Evolutionary conservation across 2,797 vertebrate species (phyloP), one percentile per base, ranked within the genome.

Genomic region (Tolypeutes matacus): DNA sequence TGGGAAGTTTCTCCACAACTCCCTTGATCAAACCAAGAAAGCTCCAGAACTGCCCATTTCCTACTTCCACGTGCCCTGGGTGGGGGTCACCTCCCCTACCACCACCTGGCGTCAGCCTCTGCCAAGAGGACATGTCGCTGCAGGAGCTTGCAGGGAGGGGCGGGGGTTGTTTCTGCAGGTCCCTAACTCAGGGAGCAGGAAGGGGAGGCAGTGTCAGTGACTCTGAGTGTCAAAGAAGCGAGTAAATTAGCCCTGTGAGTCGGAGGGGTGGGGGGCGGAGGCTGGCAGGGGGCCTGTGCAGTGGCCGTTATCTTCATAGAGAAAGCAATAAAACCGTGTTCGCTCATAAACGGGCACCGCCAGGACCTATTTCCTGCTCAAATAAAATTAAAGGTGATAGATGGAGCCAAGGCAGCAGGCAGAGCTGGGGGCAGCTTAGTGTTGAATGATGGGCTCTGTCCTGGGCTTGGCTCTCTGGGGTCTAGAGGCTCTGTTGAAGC

Each of bases 311-410:
- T 31, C 97, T 97, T 96, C 96, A 95, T 62, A 89, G 94, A 98
- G 93, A 94, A 95, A 97, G 82, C 96, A 83, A 96, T 89, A 94
- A 97, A 98, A 93, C 67, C 75, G 60, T 87, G 49, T 94, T 97
- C 93, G 17, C 93, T 97, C 96, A 97, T 92, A 97, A 98, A 97
- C 65, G 89, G 39, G 75, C 96, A 92, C 91, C 94, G 95, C 96
- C 94, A 98, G 97, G 95, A 76, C 93, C 97, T 96, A 91, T 85
- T 87, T 98, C 93, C 95, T 98, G 89, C 89, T 96, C 89, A 97
- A 96, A 97, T 53, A 95, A 97, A 96, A 98, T 92, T 94, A 97
- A 31, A 98, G 96, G 80, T 87, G 75, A 97, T 93, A n/a, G 89
- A 97, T 96, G 73, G 86, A 90, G 97, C 94, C 31, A 0, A 9